Evolutionary conservation across 2,113 vertebrate species (phyloP).

Genomic region (Platysteira castanea): DNA sequence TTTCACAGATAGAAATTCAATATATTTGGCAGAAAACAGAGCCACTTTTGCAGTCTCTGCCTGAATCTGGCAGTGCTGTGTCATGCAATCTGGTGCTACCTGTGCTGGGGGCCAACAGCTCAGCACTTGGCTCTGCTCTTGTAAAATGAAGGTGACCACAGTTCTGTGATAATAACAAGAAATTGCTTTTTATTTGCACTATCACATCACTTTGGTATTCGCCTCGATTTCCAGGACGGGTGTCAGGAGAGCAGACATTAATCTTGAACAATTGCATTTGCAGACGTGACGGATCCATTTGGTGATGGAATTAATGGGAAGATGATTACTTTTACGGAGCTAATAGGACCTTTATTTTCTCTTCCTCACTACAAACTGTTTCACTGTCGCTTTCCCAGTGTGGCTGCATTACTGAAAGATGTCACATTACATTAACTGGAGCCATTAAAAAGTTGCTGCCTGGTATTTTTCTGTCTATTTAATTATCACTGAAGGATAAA

Average conservation of each 20-base stretch:
- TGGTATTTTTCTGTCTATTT: neutral
- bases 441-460: neutral
- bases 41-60: neutral
- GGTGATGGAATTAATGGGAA: neutral
- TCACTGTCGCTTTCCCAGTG: neutral
- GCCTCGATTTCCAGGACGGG: neutral
- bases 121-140: neutral
- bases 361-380: neutral
- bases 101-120: neutral
- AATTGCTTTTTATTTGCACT: neutral
- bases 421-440: neutral
- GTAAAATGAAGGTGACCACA: neutral
- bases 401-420: neutral
- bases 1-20: neutral
- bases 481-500: neutral
- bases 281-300: neutral
- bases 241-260: neutral
- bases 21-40: neutral
- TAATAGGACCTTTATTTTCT: neutral
- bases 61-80: neutral
- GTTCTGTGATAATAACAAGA: neutral
- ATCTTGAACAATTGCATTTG: conserved; percentile 8
- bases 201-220: neutral
- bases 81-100: neutral
- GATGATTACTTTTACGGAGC: conserved; percentile 7